phyloP scores from a whole-genome alignment of 37 sponge, comb jelly and placozoan genomes.

The Mnemiopsis leidyi region DNA sequence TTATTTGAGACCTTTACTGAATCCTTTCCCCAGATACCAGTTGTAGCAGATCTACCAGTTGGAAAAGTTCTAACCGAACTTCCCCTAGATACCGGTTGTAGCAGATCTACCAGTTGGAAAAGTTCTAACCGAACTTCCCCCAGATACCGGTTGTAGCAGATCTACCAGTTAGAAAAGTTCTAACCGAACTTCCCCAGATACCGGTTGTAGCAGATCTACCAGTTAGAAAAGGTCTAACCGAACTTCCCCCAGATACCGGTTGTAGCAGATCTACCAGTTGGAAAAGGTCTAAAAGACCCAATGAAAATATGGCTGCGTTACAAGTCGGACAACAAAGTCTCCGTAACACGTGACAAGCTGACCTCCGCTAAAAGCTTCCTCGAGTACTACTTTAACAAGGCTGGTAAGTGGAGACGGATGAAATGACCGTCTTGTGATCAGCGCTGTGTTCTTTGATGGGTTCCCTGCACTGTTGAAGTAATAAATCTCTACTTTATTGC shows the following conservation, averaged over 20 bases:
- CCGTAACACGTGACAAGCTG: neutral
- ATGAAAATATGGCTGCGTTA: slow-evolving; percentile 13
- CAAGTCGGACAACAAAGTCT: neutral
- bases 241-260: slow-evolving; percentile 4
- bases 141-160: neutral
- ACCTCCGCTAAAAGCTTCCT: slow-evolving; percentile 9
- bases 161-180: slow-evolving; percentile 48
- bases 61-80: too few relatives aligned
- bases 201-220: neutral
- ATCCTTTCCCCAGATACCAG: slow-evolving; percentile 12
- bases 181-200: too few relatives aligned
- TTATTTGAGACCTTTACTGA: neutral
- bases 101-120: slow-evolving; percentile 31
- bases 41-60: slow-evolving; percentile 12
- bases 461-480: too few relatives aligned
- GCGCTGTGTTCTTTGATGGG: too few relatives aligned
- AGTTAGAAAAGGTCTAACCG: slow-evolving; percentile 28
- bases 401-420: neutral
- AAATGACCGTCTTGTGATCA: too few relatives aligned
- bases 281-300: slow-evolving; percentile 35
- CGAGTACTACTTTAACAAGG: slow-evolving; percentile 8
- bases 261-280: slow-evolving; percentile 21
- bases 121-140: too few relatives aligned
- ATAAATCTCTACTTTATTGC: too few relatives aligned
- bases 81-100: neutral